A percentile compares a stretch with the other conserved stretches of the same genome.
These are phyloP conservation scores for Turritopsis rubra DNA, from an alignment of 30 jellyfish, hydroid and myxozoan genomes.

Conservation along the genomic window DNA sequence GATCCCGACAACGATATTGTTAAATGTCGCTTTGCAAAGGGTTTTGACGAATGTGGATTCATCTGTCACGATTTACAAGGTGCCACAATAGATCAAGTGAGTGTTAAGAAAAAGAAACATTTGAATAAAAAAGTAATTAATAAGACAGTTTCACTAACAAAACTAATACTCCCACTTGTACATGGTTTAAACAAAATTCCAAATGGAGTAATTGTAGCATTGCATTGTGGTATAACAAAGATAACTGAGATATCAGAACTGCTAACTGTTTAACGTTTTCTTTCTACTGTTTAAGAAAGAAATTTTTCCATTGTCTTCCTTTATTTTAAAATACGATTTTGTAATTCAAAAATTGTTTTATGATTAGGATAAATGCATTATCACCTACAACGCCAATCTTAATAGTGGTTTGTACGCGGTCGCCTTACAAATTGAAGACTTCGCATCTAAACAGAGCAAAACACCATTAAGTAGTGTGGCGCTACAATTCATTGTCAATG, in stretches of 20 bases:
- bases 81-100: slow-evolving; percentile 10
- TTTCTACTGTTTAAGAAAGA: background rate
- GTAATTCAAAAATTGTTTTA: background rate
- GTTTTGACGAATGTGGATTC: slow-evolving; percentile 21
- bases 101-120: background rate
- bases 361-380: slow-evolving; percentile 5
- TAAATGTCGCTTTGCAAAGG: slow-evolving; percentile 32
- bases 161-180: too few species aligned
- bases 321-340: too few species aligned
- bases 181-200: too few species aligned
- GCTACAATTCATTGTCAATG: slow-evolving; percentile 8
- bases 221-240: too few species aligned
- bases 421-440: slow-evolving; percentile 19
- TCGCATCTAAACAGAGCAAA: background rate
- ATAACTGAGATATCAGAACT: too few species aligned
- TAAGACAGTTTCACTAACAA: too few species aligned
- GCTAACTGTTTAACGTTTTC: too few species aligned
- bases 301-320: background rate
- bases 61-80: slow-evolving; percentile 7
- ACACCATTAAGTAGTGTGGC: slow-evolving; percentile 14
- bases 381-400: slow-evolving; percentile 2
- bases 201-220: too few species aligned
- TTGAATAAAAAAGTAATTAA: too few species aligned
- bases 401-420: background rate
- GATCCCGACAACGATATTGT: slow-evolving; percentile 39